Conservation (phyloP, 2,888 invertebrate genomes). For the Drosophila picticornis region DNA sequence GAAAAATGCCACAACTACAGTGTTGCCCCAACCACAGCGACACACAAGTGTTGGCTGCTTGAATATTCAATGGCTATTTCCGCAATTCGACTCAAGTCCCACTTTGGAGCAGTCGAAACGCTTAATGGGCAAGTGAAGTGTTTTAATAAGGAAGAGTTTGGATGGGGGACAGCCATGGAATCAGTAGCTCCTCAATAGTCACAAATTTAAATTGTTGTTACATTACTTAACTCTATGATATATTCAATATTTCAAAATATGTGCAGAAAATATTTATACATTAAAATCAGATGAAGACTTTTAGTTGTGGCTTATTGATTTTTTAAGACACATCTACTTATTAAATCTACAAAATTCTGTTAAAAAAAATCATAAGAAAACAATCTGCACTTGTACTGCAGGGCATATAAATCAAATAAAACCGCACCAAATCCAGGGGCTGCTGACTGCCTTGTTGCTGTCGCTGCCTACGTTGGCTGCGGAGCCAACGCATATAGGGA, state of each 20-base stretch:
- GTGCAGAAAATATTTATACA: neutral
- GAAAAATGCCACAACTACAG: constrained; percentile 46
- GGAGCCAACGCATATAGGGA: constrained; percentile 11
- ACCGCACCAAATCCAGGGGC: constrained; percentile 28
- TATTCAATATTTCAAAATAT: neutral
- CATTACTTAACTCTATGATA: neutral
- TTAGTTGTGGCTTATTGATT: neutral
- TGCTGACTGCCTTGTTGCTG: constrained; percentile 5
- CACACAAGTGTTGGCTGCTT: constrained; percentile 61
- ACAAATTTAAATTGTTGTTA: neutral
- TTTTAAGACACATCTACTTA: neutral
- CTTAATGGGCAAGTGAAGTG: constrained; percentile 31
- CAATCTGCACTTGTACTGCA: neutral
- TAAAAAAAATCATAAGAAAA: neutral
- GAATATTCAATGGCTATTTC: constrained; percentile 78
- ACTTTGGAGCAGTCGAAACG: constrained; percentile 60
- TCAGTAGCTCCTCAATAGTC: neutral
- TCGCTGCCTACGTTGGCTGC: constrained; percentile 10
- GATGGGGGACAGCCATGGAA: neutral
- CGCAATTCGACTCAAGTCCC: constrained; percentile 61
- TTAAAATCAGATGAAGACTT: neutral
- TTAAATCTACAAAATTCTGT: neutral
- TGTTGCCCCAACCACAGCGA: neutral
- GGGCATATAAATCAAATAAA: constrained; percentile 22
- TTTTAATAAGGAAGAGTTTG: constrained; percentile 12